phyloP scores from a whole-genome alignment of 92 coral and sea anemone species.

The Paramuricea clavata region DNA sequence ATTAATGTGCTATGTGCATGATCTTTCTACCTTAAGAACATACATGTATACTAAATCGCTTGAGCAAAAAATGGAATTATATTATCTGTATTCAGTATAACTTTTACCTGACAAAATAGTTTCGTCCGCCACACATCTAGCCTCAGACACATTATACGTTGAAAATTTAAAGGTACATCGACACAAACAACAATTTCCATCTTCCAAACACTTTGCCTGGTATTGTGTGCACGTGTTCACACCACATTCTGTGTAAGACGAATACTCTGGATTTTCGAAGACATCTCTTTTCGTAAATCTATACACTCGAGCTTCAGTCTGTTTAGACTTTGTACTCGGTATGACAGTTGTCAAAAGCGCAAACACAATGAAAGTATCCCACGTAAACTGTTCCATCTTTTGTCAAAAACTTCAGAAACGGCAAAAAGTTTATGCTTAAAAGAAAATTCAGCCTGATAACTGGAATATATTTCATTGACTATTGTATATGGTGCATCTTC shows the following conservation, averaged over 20 bases:
- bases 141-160: slow-evolving; percentile 3
- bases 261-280: slow-evolving; percentile 23
- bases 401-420: background rate
- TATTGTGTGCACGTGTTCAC: slow-evolving; percentile 12
- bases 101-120: slow-evolving; percentile 1
- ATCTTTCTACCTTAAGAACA: background rate
- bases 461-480: no score
- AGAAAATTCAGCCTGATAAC: no score
- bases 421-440: no score
- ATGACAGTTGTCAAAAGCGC: background rate
- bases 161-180: slow-evolving; percentile 3
- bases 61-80: no score
- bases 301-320: slow-evolving; percentile 6
- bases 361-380: background rate
- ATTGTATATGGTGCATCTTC: no score
- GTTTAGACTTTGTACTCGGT: background rate
- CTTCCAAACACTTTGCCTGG: slow-evolving; percentile 35
- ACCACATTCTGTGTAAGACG: slow-evolving; percentile 4
- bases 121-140: slow-evolving; percentile 3
- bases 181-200: slow-evolving; percentile 26
- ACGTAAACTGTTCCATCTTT: background rate
- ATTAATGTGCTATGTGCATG: background rate
- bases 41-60: background rate
- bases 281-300: slow-evolving; percentile 10
- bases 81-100: no score